phyloP scores from a whole-genome alignment of 2,113 vertebrate genomes.

The Xiphophorus couchianus region DNA sequence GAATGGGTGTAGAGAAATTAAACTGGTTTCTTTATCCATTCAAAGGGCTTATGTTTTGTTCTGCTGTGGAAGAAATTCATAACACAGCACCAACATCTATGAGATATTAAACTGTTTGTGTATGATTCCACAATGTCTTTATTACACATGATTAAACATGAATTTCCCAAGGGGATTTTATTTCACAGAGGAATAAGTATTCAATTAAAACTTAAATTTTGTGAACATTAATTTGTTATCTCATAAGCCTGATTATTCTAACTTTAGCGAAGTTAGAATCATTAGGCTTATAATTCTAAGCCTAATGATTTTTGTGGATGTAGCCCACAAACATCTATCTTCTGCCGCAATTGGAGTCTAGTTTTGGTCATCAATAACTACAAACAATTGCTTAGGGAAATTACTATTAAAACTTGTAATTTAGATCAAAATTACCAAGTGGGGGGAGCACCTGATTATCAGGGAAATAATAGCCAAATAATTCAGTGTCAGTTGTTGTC shows the following conservation, averaged over 20 bases:
- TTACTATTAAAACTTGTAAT: too few relatives aligned
- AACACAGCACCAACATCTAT: neutral
- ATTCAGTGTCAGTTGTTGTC: too few relatives aligned
- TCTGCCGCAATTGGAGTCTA: too few relatives aligned
- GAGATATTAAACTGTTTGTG: neutral
- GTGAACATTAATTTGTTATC: constrained; percentile 1
- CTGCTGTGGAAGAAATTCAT: neutral
- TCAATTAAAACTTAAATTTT: neutral
- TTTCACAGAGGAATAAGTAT: neutral
- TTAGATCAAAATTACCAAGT: too few relatives aligned
- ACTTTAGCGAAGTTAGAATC: neutral
- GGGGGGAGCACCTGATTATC: too few relatives aligned
- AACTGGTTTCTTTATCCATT: neutral
- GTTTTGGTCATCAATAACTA: too few relatives aligned
- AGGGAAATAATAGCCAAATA: too few relatives aligned
- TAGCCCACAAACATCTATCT: neutral
- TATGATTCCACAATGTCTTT: neutral
- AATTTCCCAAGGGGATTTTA: neutral
- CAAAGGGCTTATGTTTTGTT: neutral
- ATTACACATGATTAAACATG: neutral
- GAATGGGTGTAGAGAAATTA: too few relatives aligned
- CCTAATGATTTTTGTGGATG: too few relatives aligned
- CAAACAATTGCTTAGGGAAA: too few relatives aligned
- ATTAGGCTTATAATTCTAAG: too few relatives aligned
- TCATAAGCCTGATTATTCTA: neutral